Evolutionary conservation across 2,888 invertebrate species (phyloP), one percentile per base, ranked within the genome.

Genomic region (Lingula anatina): DNA sequence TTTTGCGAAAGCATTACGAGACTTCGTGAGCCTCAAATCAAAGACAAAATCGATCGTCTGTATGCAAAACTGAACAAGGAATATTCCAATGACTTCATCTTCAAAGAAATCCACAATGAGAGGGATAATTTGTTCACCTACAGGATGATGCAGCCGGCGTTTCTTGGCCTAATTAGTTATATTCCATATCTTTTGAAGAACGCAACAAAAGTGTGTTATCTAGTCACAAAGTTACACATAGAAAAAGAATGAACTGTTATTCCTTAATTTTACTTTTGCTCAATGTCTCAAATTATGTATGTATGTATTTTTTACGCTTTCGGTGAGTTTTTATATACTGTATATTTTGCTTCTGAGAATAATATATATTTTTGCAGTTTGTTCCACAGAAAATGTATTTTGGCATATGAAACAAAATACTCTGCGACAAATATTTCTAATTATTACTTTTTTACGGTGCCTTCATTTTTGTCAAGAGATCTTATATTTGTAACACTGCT

Each of bases 41-140:
- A 64, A 47, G 50, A 55, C 4, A 58, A 64, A 39, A 58, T 71
- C 7, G 66, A 68, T 50, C 46, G 61, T 18, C 54, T 70, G n/a
- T 60, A 68, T 46, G 44, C 48, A 9, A 50, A 56, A 5, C 51
- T 71, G 4, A 60, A 60, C 26, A 36, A 49, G 12, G 56, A 57
- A 5, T 55, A 53, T 41, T 54, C 61, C 1, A 67, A 68, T 37
- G 62, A 62, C 25, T 72, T 60, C 46, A 57, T 66, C 41, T 71
- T 71, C 45, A 57, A 55, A 20, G 52, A 60, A 20, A 52, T 68
- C 15, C 61, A 63, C 56, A 65, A 70, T 46, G 66, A 67, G 47
- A 48, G 59, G 20, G 65, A 68, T 43, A 67, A 70, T 51, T 53
- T 72, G 43, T 71, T 65, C 47, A 64, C 69, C 7, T 72, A 72